Evolutionary conservation across 2,888 invertebrate genomes (phyloP).

Genomic region (Drosophila quinaria): DNA sequence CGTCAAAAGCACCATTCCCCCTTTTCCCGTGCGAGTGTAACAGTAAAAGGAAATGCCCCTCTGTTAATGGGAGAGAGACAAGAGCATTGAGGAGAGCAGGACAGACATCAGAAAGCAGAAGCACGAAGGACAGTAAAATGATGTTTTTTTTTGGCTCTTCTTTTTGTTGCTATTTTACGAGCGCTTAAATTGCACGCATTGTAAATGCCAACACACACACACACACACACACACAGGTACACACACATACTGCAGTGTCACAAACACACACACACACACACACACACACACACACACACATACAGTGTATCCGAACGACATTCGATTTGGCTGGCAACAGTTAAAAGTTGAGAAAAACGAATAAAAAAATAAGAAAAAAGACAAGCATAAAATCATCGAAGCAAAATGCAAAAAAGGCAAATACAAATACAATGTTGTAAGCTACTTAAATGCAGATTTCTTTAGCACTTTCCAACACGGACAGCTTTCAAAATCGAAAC

Average conservation of each 20-base stretch:
- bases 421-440: constrained; percentile 41
- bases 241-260: constrained; percentile 18
- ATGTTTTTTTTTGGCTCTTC: constrained; percentile 22
- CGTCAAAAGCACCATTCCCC: constrained; percentile 6
- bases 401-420: constrained; percentile 19
- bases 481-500: background rate
- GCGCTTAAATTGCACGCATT: constrained; percentile 59
- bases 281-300: constrained; percentile 2
- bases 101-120: constrained; percentile 17
- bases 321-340: constrained; percentile 25
- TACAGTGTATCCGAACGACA: background rate
- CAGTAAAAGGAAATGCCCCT: constrained; percentile 44
- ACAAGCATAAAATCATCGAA: constrained; percentile 26
- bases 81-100: constrained; percentile 3
- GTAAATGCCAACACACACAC: constrained; percentile 44
- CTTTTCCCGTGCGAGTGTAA: background rate
- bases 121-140: constrained; percentile 42
- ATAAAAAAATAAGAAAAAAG: constrained; percentile 4
- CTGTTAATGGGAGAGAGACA: background rate
- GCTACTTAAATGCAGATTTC: constrained; percentile 37
- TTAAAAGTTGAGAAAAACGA: constrained; percentile 18
- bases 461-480: constrained; percentile 25
- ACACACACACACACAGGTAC: constrained; percentile 12
- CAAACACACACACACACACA: background rate
- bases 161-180: constrained; percentile 53